Percentiles rank a stretch among this genome's conserved stretches.
Conservation (phyloP, 2,113 vertebrate genomes). For the Callipepla squamata region DNA sequence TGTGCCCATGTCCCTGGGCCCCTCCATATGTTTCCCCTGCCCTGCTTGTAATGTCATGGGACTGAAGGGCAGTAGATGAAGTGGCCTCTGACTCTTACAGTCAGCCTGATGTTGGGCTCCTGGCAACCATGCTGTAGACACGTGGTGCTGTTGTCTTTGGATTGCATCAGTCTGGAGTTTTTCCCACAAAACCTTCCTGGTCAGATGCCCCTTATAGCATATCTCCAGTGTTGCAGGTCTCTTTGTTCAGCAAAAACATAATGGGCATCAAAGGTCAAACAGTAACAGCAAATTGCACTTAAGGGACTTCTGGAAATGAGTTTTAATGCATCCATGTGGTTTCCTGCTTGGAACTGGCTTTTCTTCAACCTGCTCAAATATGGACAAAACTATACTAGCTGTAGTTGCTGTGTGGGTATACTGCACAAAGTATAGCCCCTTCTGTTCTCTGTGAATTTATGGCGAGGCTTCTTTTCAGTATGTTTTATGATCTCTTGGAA, state of each 20-base stretch:
- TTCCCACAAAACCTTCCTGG: background rate
- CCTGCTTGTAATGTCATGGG: background rate
- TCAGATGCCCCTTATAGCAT: rapidly evolving
- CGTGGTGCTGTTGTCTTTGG: background rate
- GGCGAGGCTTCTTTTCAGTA: background rate
- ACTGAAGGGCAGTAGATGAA: rapidly evolving
- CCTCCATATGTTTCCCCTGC: rapidly evolving
- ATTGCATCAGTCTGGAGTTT: background rate
- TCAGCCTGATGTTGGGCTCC: background rate
- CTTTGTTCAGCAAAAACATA: background rate
- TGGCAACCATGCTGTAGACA: background rate
- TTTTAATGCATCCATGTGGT: background rate
- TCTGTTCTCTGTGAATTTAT: background rate
- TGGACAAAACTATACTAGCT: background rate
- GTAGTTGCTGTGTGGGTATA: background rate
- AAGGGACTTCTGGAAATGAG: background rate
- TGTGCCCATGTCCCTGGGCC: too few species aligned
- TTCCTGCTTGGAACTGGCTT: background rate
- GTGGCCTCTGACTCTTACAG: too few species aligned
- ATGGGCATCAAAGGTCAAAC: background rate
- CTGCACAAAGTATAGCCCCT: background rate
- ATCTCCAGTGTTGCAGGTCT: background rate
- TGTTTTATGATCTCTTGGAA: background rate
- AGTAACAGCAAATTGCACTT: background rate
- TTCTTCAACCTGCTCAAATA: background rate